phyloP scores from a whole-genome alignment of 2,797 vertebrate species.

The Balearica regulorum region DNA sequence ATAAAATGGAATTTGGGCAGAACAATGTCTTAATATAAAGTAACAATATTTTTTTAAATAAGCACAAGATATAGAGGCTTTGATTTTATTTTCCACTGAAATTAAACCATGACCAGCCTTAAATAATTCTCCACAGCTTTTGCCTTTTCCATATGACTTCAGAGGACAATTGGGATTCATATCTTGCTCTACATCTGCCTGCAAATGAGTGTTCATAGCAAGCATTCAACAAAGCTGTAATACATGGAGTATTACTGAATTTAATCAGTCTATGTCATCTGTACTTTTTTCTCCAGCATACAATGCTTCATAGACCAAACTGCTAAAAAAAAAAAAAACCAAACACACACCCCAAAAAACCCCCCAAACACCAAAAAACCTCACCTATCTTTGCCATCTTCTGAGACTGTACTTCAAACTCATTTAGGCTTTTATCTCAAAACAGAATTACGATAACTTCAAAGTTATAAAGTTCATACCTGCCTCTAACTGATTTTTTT shows the following conservation, averaged over 20 bases:
- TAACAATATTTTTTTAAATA: background rate
- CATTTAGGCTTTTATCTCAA: background rate
- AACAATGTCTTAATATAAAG: background rate
- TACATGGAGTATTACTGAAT: background rate
- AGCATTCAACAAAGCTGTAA: background rate
- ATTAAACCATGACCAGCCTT: background rate
- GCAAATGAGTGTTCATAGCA: background rate
- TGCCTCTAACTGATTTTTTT: background rate
- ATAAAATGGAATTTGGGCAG: background rate
- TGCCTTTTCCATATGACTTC: background rate
- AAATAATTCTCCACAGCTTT: background rate
- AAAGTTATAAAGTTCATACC: background rate
- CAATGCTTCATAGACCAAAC: background rate
- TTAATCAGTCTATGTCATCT: background rate
- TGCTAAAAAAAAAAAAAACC: background rate
- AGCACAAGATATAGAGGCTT: background rate
- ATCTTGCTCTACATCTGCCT: background rate
- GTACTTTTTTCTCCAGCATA: background rate
- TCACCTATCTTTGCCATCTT: background rate
- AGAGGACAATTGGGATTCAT: background rate
- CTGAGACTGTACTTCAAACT: background rate
- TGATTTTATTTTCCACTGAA: background rate
- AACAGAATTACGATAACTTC: background rate
- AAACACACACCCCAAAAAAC: background rate
- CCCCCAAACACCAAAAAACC: background rate